phyloP scores from a whole-genome alignment of 2,113 vertebrate species.

The Clupea harengus region DNA sequence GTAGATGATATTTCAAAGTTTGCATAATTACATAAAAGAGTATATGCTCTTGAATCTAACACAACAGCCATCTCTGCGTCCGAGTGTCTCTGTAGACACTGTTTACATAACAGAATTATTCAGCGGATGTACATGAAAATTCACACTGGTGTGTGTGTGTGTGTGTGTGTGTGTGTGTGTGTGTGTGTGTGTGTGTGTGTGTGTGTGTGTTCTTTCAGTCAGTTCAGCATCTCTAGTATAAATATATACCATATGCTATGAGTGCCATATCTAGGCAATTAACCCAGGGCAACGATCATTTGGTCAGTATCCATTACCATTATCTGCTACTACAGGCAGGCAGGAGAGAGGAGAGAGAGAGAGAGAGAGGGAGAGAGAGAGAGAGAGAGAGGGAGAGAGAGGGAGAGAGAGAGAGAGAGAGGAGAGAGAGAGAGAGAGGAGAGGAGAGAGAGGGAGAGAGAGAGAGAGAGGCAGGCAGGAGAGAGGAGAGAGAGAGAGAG shows the following conservation, averaged over 20 bases:
- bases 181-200: background rate
- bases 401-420: no score
- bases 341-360: constrained; percentile 25
- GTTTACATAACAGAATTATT: constrained; percentile 9
- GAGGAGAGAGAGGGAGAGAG: no score
- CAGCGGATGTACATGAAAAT: background rate
- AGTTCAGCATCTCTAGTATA: background rate
- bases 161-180: background rate
- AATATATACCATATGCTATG: constrained; percentile 34
- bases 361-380: no score
- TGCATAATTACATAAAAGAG: background rate
- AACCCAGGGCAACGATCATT: constrained; percentile 49
- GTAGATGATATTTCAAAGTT: background rate
- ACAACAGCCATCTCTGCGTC: background rate
- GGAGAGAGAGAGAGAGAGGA: no score
- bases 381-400: no score
- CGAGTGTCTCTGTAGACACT: background rate
- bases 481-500: no score
- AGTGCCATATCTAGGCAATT: constrained; percentile 40
- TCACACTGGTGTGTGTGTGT: background rate
- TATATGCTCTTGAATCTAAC: background rate
- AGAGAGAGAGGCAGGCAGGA: no score
- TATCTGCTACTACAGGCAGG: constrained; percentile 47
- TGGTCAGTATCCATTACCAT: constrained; percentile 59
- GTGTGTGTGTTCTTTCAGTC: no score